Evolutionary conservation across 2,113 vertebrate species (phyloP).

Genomic region (Apodemus speciosus): DNA sequence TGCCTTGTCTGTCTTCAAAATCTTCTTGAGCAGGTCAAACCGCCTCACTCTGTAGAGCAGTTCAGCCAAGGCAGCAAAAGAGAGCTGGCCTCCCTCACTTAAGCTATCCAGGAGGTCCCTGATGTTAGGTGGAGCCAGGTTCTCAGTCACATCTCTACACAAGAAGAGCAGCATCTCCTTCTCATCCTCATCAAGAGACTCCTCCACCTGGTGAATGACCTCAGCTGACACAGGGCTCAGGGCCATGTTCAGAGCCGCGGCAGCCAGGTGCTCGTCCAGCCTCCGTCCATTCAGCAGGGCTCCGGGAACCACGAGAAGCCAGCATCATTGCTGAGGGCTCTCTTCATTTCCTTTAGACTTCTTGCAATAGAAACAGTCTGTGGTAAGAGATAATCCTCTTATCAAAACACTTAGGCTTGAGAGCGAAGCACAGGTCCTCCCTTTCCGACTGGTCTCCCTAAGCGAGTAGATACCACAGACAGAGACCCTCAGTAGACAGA

Average conservation of each 20-base stretch:
- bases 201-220: constrained; percentile 84
- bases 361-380: constrained; percentile 61
- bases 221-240: constrained; percentile 75
- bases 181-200: constrained; percentile 86
- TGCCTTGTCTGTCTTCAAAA: constrained; percentile 83
- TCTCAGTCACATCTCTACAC: constrained; percentile 82
- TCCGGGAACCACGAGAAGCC: neutral
- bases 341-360: constrained; percentile 66
- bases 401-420: neutral
- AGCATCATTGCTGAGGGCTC: constrained; percentile 36
- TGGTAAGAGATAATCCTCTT: neutral
- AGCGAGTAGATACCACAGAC: neutral
- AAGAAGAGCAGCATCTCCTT: constrained; percentile 84
- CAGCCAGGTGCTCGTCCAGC: constrained; percentile 22
- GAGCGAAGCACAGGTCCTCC: neutral
- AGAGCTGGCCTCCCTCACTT: constrained; percentile 80
- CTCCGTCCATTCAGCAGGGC: constrained; percentile 69
- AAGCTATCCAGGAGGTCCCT: constrained; percentile 81
- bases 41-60: constrained; percentile 88
- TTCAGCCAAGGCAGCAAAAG: constrained; percentile 82
- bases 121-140: constrained; percentile 41
- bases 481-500: constrained; percentile 48
- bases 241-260: constrained; percentile 73
- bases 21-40: constrained; percentile 89
- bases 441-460: constrained; percentile 5